Base-by-base conservation (phyloP, 2,797 vertebrate species). In the Moxostoma hubbsi region DNA sequence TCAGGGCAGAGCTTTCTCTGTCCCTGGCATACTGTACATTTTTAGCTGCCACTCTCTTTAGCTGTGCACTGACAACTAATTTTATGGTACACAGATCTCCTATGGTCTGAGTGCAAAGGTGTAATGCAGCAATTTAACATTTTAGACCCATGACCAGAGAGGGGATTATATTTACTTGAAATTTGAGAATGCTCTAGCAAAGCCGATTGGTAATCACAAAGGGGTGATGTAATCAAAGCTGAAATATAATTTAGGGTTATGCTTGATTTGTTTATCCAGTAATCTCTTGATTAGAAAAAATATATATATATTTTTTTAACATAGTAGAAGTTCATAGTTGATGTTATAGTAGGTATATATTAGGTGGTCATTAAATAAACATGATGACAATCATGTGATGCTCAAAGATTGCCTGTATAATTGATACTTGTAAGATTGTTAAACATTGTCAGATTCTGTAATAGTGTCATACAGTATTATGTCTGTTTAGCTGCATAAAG, bases 21-120 rank as follows among this genome's bases (percentile, higher is more conserved):
- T 55, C 12, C 9, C 65, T 63, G 67, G 66, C 70, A 65, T 57
- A 18, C 18, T 18, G 18, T 18, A 47, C 55, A 49, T 54, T 57
- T 13, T 66, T 54, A 36, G 16, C 81, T 85, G 83, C 85, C 80
- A 87, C 84, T 89, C 50, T 58, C 16, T 75, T 66, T 54, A 81
- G 77, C 82, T 85, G 84, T 82, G 78, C 85, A 87, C 80, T 66
- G 69, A 80, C 81, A 81, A 51, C 5, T 61, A 73, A 80, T 86
- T 89, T 84, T 18, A 85, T 84, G 80, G 63, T 80, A 80, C 71
- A 75, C 76, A 83, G 84, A 83, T 85, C 85, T 88, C 82, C 81
- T 82, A 77, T 81, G 46, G 2, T 24, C 24, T 24, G 2, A 24
- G 24, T 24, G 2, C 2, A 24, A 24, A 24, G 24, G 24, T 24